Base-by-base conservation (phyloP, 2,113 vertebrate genomes). In the Brienomyrus brachyistius region DNA sequence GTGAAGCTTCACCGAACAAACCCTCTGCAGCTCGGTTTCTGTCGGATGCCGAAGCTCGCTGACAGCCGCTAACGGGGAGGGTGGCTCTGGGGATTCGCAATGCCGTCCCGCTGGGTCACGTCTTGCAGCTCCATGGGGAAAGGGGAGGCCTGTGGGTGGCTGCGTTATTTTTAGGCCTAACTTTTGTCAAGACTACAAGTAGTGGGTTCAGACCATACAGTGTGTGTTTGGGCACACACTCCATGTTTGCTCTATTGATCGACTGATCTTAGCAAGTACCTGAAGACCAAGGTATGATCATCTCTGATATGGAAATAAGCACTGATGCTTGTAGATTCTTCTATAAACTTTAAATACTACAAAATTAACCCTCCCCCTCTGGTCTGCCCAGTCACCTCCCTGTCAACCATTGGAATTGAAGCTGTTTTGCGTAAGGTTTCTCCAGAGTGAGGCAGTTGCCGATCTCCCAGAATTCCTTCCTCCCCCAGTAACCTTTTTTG, bases 381-480 rank as follows among this genome's bases (percentile, higher is more conserved):
- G 21, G 8, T 23, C 56, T 59, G 56, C 56, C 56, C 66, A n/a
- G n/a, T 66, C 62, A 31, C 66, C 66, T 88, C 86, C 83, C 89
- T 88, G 59, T 90, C 90, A 92, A 93, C 91, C 92, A 94, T 92
- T 94, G 91, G 90, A 93, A 92, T 90, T 21, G 91, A 21, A 56
- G 54, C 19, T 52, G 4, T 56, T 56, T 56, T 85, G 21, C 27
- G 62, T 7, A 27, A 3, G n/a, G 66, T n/a, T 31, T 70, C 66
- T 31, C 66, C 66, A 27, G 8, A 4, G 9, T 27, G 66, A 31
- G 66, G 2, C 66, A 59, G 21, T 59, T 8, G 56, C 21, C 2
- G 7, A 35, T 70, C 9, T 70, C 66, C n/a, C 66, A 31, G 66
- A 31, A 70, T 70, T 70, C 66, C 66, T 31, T 35, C 27, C 27